These are phyloP conservation scores for Clostera curtula DNA, from an alignment of 2,888 invertebrate species.

Conservation along the genomic window DNA sequence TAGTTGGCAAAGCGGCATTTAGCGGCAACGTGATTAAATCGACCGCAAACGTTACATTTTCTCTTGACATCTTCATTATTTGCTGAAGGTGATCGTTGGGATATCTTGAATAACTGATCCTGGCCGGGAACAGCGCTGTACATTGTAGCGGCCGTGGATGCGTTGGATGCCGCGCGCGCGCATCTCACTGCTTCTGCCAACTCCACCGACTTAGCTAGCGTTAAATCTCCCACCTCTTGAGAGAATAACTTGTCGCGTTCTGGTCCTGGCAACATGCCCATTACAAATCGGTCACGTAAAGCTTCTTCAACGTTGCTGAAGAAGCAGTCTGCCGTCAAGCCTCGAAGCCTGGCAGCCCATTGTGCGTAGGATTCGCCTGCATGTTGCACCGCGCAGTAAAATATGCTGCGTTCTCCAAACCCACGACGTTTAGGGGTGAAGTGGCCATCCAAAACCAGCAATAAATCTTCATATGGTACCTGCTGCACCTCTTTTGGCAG, in stretches of 20 bases:
- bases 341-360: conserved; percentile 16
- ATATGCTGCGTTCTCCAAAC: conserved; percentile 6
- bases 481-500: conserved; percentile 7
- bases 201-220: not conserved
- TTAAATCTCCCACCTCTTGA: not conserved
- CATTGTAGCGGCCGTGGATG: not conserved
- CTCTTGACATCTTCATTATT: not conserved
- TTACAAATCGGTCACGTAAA: conserved; percentile 11
- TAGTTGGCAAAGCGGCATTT: conserved; percentile 14
- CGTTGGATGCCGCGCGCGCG: not conserved
- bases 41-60: conserved; percentile 16
- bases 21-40: conserved; percentile 10
- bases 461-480: conserved; percentile 13
- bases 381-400: conserved; percentile 17
- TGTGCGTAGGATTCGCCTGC: conserved; percentile 12
- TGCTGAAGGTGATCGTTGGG: not conserved
- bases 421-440: conserved; percentile 17
- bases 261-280: not conserved
- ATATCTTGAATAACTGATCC: not conserved
- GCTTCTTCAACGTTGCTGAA: conserved; percentile 16
- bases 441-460: conserved; percentile 12
- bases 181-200: not conserved
- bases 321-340: conserved; percentile 12
- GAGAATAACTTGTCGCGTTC: conserved; percentile 1
- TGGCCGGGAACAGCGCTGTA: not conserved